phyloP scores from a whole-genome alignment of 2,888 invertebrate genomes.

The Leucoma salicis region DNA sequence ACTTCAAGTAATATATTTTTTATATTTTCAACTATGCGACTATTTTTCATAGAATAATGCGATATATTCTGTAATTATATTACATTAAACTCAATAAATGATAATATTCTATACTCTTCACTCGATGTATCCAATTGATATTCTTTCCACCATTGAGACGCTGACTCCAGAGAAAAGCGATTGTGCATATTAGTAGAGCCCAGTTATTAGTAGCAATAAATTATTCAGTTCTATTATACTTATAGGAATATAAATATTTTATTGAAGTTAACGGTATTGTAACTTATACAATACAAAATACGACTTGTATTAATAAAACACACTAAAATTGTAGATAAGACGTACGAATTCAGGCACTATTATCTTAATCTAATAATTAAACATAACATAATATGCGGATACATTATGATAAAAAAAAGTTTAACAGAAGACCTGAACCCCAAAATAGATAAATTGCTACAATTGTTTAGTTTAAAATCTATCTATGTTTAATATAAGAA shows the following conservation, averaged over 20 bases:
- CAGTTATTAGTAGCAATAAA: background rate
- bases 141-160: slow-evolving; percentile 2
- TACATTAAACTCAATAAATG: slow-evolving; percentile 30
- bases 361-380: slow-evolving; percentile 63
- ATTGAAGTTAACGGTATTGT: slow-evolving; percentile 37
- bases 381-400: slow-evolving; percentile 12
- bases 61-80: slow-evolving; percentile 59
- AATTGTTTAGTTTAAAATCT: background rate
- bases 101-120: slow-evolving; percentile 3
- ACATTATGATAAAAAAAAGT: slow-evolving; percentile 9
- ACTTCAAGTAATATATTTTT: slow-evolving; percentile 70
- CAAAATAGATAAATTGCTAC: background rate
- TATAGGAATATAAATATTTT: no score
- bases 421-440: background rate
- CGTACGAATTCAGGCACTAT: slow-evolving; percentile 66
- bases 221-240: no score
- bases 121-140: slow-evolving; percentile 2
- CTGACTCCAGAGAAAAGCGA: background rate
- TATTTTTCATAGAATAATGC: slow-evolving; percentile 59
- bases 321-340: slow-evolving; percentile 39
- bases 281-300: slow-evolving; percentile 29
- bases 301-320: no score
- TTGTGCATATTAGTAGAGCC: background rate
- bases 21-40: slow-evolving; percentile 66
- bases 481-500: background rate